Conservation (phyloP, 2,113 vertebrate genomes). For the Suncus etruscus region DNA sequence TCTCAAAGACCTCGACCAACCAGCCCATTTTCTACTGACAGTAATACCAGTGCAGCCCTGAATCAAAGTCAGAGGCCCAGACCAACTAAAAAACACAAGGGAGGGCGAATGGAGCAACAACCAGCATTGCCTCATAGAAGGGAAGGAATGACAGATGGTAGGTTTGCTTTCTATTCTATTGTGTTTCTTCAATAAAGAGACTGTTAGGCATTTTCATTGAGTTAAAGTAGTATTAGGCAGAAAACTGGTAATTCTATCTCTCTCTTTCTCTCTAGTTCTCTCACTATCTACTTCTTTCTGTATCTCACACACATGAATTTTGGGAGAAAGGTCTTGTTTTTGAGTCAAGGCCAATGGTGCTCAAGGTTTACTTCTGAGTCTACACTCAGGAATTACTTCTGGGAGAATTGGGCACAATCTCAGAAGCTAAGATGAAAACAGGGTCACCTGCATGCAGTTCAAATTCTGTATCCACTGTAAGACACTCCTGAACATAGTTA, state of each 20-base stretch:
- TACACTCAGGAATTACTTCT: no score
- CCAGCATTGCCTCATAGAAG: conserved; percentile 92
- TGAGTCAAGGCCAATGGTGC: no score
- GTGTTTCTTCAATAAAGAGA: neutral
- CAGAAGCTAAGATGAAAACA: no score
- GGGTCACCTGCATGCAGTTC: no score
- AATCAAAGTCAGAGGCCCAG: conserved; percentile 94
- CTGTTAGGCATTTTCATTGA: neutral
- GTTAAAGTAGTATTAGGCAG: neutral
- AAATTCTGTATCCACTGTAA: no score
- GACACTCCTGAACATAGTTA: neutral
- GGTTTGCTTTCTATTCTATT: conserved; percentile 76
- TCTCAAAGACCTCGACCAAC: conserved; percentile 94
- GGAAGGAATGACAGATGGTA: conserved; percentile 95
- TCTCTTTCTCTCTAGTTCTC: neutral
- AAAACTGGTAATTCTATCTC: neutral
- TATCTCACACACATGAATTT: no score
- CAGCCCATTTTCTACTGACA: conserved; percentile 98
- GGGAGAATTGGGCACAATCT: no score
- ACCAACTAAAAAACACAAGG: conserved; percentile 96
- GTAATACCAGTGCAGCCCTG: conserved; percentile 92
- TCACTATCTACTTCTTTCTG: no score
- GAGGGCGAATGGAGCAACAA: conserved; percentile 89
- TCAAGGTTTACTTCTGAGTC: no score
- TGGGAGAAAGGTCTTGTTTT: no score